These are phyloP conservation scores for Melopsittacus undulatus DNA, from an alignment of 2,797 vertebrate species.

Conservation along the genomic window DNA sequence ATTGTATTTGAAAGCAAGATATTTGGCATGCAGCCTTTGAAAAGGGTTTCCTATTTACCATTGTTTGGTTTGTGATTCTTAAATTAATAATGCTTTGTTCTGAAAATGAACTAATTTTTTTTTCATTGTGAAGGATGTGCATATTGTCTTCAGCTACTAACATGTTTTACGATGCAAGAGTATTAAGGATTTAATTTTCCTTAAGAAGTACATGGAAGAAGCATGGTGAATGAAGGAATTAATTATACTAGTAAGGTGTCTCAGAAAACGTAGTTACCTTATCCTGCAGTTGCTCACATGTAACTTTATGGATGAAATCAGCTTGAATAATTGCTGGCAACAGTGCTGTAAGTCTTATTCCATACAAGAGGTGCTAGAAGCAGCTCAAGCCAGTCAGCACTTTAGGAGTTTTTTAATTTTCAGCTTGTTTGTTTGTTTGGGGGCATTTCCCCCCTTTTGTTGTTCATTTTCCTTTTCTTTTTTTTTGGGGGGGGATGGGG, in stretches of 20 bases:
- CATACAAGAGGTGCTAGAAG: conserved; percentile 74
- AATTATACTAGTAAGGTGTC: conserved; percentile 23
- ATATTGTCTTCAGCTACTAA: conserved; percentile 67
- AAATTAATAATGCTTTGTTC: conserved; percentile 66
- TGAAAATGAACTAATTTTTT: conserved; percentile 57
- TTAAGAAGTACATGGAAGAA: conserved; percentile 38
- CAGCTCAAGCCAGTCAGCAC: conserved; percentile 78
- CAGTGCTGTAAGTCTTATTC: conserved; percentile 71
- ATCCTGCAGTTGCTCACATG: conserved; percentile 50
- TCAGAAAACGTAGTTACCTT: conserved; percentile 27
- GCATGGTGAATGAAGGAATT: conserved; percentile 51
- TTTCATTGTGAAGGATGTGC: conserved; percentile 58
- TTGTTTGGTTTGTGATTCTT: conserved; percentile 72
- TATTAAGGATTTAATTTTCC: conserved; percentile 49
- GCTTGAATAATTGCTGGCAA: conserved; percentile 77
- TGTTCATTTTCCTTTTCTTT: neutral
- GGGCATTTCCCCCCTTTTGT: neutral
- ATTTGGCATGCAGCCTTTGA: conserved; percentile 73
- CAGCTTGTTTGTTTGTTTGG: neutral
- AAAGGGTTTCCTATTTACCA: conserved; percentile 64
- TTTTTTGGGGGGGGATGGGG: neutral
- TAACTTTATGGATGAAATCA: conserved; percentile 67
- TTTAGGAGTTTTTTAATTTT: conserved; percentile 64
- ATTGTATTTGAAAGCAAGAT: conserved; percentile 66
- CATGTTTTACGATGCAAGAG: conserved; percentile 52